Conservation (phyloP, 2,888 invertebrate species). For the Peribatodes rhomboidaria region DNA sequence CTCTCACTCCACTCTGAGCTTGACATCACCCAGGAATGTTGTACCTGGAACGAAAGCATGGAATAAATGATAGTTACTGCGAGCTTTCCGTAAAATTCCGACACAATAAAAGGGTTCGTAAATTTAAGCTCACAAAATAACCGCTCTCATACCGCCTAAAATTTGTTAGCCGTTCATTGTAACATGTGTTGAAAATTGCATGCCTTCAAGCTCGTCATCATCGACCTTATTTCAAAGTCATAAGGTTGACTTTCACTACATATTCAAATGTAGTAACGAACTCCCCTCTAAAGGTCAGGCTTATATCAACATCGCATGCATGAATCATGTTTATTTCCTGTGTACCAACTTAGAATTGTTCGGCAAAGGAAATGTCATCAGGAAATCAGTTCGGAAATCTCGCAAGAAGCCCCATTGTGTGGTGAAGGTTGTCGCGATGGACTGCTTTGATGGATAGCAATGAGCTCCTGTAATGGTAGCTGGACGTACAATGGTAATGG, state of each 20-base stretch:
- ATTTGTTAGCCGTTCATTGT: conserved; percentile 32
- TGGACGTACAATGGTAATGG: conserved; percentile 38
- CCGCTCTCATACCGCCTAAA: conserved; percentile 27
- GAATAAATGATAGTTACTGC: neutral
- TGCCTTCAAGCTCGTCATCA: conserved; percentile 13
- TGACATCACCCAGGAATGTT: conserved; percentile 19
- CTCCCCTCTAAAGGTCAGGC: conserved; percentile 43
- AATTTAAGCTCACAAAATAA: conserved; percentile 25
- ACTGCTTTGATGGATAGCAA: conserved; percentile 49
- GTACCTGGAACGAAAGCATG: conserved; percentile 25
- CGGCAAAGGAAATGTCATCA: conserved; percentile 62
- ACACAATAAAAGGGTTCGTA: conserved; percentile 19
- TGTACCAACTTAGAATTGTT: conserved; percentile 42
- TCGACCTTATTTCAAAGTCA: conserved; percentile 33
- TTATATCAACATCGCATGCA: conserved; percentile 43
- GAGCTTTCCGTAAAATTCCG: conserved; percentile 15
- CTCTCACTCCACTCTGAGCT: neutral
- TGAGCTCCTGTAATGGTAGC: conserved; percentile 41
- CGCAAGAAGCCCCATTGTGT: conserved; percentile 61
- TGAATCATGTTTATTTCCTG: conserved; percentile 49
- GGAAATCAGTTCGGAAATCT: conserved; percentile 62
- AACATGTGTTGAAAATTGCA: conserved; percentile 40
- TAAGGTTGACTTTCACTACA: conserved; percentile 31
- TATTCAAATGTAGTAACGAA: conserved; percentile 25
- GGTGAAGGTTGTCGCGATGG: conserved; percentile 55